phyloP scores from a whole-genome alignment of 92 coral and sea anemone genomes.

The Zoanthus gigantus region DNA sequence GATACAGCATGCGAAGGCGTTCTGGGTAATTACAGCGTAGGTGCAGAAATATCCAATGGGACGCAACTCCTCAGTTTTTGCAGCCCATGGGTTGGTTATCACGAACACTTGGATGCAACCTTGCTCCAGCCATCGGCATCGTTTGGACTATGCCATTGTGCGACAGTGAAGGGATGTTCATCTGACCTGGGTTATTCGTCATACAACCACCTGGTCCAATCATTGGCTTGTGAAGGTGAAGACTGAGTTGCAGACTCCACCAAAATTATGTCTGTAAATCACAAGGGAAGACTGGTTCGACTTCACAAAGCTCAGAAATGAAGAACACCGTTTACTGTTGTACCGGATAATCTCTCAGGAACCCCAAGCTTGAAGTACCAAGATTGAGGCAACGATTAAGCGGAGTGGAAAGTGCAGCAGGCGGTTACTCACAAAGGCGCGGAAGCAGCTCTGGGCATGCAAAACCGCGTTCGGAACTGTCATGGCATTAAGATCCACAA shows the following conservation, averaged over 20 bases:
- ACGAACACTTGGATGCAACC: conserved; percentile 11
- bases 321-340: neutral
- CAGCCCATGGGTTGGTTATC: conserved; percentile 18
- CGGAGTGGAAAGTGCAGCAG: neutral
- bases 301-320: neutral
- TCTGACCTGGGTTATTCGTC: neutral
- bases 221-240: neutral
- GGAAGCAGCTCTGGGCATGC: neutral
- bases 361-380: neutral
- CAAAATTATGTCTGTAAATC: neutral
- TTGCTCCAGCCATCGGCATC: conserved; percentile 14
- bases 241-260: neutral
- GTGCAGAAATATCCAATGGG: conserved; percentile 23
- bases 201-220: neutral
- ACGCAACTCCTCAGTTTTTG: conserved; percentile 24
- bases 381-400: neutral
- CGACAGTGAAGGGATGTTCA: neutral
- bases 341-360: neutral
- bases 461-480: neutral
- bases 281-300: neutral
- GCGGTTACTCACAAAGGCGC: neutral
- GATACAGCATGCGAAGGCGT: conserved; percentile 24
- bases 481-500: too few relatives aligned
- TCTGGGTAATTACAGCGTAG: conserved; percentile 40
- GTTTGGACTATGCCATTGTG: conserved; percentile 1